phyloP scores from a whole-genome alignment of 2,797 vertebrate genomes.

The Podargus strigoides region DNA sequence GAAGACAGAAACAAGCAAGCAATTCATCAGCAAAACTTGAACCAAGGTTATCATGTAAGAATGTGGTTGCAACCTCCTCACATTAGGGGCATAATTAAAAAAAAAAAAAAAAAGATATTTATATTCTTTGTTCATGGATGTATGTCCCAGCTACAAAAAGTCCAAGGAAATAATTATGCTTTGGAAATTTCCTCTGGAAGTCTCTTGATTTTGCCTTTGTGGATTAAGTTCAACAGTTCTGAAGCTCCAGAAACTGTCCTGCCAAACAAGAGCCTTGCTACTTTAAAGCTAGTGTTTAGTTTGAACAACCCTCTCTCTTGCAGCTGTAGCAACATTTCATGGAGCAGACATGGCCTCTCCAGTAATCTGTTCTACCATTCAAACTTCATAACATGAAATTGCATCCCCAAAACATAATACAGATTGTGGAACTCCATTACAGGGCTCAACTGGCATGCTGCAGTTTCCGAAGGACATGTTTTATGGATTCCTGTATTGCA shows the following conservation, averaged over 20 bases:
- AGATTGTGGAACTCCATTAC: neutral
- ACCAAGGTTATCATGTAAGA: neutral
- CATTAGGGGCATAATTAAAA: neutral
- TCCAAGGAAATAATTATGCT: neutral
- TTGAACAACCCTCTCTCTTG: neutral
- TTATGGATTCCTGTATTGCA: neutral
- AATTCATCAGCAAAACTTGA: neutral
- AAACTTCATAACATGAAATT: neutral
- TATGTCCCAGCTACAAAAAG: neutral
- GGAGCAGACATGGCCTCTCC: neutral
- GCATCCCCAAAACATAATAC: neutral
- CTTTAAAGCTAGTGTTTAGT: neutral
- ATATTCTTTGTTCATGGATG: neutral
- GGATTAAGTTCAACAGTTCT: neutral
- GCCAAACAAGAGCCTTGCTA: neutral
- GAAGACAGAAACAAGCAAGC: neutral
- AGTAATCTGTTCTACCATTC: neutral
- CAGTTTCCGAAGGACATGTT: neutral
- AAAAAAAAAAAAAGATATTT: neutral
- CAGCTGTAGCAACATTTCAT: neutral
- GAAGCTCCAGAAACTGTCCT: neutral
- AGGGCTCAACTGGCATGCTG: accelerated
- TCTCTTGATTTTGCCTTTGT: neutral
- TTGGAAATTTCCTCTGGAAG: neutral
- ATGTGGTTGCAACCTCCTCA: neutral